Evolutionary conservation across 2,797 vertebrate species (phyloP).

Genomic region (Danio choprae): DNA sequence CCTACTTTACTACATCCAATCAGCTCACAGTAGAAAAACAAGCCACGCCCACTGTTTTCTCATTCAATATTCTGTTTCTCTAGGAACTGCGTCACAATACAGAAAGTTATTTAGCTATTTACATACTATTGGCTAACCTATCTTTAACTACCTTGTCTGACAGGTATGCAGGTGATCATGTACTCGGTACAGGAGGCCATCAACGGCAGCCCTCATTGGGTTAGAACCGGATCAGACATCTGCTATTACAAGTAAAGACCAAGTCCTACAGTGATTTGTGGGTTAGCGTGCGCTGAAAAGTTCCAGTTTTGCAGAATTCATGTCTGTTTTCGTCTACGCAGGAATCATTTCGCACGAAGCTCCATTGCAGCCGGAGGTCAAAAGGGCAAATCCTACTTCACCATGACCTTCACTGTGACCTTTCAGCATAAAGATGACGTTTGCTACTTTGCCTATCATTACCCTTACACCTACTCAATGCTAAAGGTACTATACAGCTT

Average conservation of each 20-base stretch:
- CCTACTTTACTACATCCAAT: too few species aligned
- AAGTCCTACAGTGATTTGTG: neutral
- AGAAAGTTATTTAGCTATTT: neutral
- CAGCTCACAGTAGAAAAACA: too few species aligned
- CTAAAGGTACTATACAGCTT: constrained; percentile 83
- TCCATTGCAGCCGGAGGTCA: constrained; percentile 94
- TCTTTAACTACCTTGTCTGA: neutral
- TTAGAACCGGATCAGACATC: constrained; percentile 92
- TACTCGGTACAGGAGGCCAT: constrained; percentile 98
- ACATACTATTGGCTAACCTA: neutral
- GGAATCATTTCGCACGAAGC: constrained; percentile 97
- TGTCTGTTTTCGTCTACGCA: constrained; percentile 61
- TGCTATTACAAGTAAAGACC: constrained; percentile 97
- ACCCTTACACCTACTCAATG: constrained; percentile 95
- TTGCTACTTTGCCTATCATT: constrained; percentile 99
- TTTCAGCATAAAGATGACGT: constrained; percentile 97
- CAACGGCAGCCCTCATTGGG: constrained; percentile 87
- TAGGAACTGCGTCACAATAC: too few species aligned
- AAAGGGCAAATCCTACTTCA: constrained; percentile 98
- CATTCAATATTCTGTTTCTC: too few species aligned
- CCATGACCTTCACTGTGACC: constrained; percentile 90
- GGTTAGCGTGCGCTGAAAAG: neutral
- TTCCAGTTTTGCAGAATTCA: neutral
- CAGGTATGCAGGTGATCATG: constrained; percentile 98
- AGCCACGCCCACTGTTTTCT: too few species aligned